Evolutionary conservation across 2,797 vertebrate genomes (phyloP), one percentile per base, ranked within the genome.

Genomic region (Xenopus petersii): DNA sequence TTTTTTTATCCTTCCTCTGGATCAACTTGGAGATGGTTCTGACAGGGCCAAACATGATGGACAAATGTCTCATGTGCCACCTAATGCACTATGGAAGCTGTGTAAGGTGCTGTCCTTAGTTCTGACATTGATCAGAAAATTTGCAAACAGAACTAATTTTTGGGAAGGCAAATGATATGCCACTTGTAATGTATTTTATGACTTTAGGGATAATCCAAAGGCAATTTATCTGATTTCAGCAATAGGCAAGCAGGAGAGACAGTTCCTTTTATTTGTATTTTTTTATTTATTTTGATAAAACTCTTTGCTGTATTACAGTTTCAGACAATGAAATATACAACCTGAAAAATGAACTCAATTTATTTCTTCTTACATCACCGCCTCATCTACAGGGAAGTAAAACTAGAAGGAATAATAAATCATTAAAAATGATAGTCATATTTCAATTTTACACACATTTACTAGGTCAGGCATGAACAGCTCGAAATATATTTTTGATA

Each of bases 331-430:
- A 67, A 67, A 74, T 55, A 60, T n/a, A 74, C 56, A 51, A 60
- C 51, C 64, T 74, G 71, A 67, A 67, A 67, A 74, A 74, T 74
- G 55, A 74, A 74, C 72, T 74, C 55, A 67, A 67, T 74, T 67
- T 74, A 67, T 5, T 59, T 74, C 56, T 74, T 61, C 21, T 67
- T 66, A 59, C 24, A 30, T 61, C 11, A 17, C 64, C 48, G 64
- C 24, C 60, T 15, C 24, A 36, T 33, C 42, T 46, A 51, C 24
- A 74, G 30, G 21, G 55, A 12, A 67, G 55, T 47, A n/a, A 51
- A 60, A 17, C 17, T 13, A 5, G 12, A 12, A 24, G 24, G 64
- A 61, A 33, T 47, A 49, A 48, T 73, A 65, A 73, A 74, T 74
- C 46, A 60, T 51, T 36, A 54, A 36, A 60, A 65, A 67, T 61